A percentile compares a stretch with the other conserved stretches of the same genome.
phyloP scores from a whole-genome alignment of 1,140 invertebrate species.

The Penaeus vannamei region DNA sequence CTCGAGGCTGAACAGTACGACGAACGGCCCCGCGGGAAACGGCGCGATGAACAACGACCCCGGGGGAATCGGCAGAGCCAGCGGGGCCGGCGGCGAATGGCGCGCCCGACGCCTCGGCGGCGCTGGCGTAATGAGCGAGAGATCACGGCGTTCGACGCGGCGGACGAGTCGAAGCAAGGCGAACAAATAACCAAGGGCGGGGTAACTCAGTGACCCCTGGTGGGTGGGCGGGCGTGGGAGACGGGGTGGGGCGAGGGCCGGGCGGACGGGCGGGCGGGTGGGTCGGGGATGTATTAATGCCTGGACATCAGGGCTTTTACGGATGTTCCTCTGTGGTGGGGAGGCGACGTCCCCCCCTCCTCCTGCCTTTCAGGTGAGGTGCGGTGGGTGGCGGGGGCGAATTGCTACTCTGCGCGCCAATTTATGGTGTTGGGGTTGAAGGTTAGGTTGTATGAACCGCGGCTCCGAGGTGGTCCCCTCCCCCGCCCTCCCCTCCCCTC shows the following conservation, averaged over 20 bases:
- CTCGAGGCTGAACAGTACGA: too few species aligned
- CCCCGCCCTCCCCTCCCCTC: background rate
- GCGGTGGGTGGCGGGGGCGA: constrained; percentile 2
- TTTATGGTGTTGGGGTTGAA: constrained; percentile 44
- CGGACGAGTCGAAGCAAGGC: too few species aligned
- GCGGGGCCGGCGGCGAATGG: too few species aligned
- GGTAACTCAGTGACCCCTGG: background rate
- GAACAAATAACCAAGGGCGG: background rate
- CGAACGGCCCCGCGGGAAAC: too few species aligned
- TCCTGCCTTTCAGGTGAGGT: background rate
- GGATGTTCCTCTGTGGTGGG: too few species aligned
- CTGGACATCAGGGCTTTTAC: too few species aligned
- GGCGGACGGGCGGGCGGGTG: background rate
- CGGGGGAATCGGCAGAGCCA: too few species aligned
- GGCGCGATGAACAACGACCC: too few species aligned
- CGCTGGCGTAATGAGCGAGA: too few species aligned
- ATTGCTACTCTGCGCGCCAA: constrained; percentile 50
- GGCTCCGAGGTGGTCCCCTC: background rate
- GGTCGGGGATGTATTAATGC: background rate
- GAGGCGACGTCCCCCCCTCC: too few species aligned
- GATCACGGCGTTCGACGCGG: too few species aligned
- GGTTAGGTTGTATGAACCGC: constrained; percentile 19
- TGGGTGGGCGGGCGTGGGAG: constrained; percentile 35
- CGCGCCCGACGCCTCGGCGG: too few species aligned
- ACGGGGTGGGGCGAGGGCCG: constrained; percentile 3